phyloP scores from a whole-genome alignment of 1,140 invertebrate species.

The Anastatus disparis region DNA sequence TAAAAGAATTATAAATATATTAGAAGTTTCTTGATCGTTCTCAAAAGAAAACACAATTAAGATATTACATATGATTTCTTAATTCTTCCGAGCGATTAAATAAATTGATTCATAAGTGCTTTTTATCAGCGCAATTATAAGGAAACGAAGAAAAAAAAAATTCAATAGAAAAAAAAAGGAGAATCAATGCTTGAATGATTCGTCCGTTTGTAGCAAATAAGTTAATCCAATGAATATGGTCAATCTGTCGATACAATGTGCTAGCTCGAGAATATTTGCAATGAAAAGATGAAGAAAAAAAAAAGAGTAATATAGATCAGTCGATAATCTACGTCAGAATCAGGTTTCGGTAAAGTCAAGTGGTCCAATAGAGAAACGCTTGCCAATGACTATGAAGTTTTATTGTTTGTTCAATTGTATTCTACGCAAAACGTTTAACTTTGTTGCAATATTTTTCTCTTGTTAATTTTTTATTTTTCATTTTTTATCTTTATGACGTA shows the following conservation, averaged over 20 bases:
- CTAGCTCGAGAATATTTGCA: conserved; percentile 19
- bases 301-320: conserved; percentile 37
- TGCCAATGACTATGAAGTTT: conserved; percentile 15
- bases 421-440: neutral
- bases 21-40: too few relatives aligned
- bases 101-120: too few relatives aligned
- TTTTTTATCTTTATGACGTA: too few relatives aligned
- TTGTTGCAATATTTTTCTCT: neutral
- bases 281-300: too few relatives aligned
- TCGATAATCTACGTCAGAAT: conserved; percentile 46
- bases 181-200: neutral
- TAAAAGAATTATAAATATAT: too few relatives aligned
- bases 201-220: conserved; percentile 1
- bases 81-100: too few relatives aligned
- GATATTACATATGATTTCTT: too few relatives aligned
- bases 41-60: too few relatives aligned
- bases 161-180: neutral
- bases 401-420: conserved; percentile 13
- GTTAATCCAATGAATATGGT: conserved; percentile 24
- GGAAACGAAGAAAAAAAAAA: neutral
- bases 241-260: conserved; percentile 8
- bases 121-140: neutral
- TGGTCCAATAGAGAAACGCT: conserved; percentile 47
- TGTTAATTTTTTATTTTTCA: neutral
- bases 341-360: conserved; percentile 51